phyloP scores from a whole-genome alignment of 2,888 invertebrate species.

The Mayetiola destructor region DNA sequence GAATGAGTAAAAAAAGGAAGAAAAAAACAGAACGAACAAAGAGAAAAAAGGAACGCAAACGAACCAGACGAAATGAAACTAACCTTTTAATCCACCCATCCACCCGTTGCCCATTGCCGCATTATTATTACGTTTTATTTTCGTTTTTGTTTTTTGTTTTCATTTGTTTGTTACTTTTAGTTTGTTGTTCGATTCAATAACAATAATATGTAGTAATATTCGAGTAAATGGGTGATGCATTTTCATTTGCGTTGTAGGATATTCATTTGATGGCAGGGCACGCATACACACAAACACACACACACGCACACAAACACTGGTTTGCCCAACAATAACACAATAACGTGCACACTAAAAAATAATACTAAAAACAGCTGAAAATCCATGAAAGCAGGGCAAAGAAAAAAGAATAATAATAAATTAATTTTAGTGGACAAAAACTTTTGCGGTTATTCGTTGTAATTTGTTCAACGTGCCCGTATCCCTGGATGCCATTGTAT shows the following conservation, averaged over 20 bases:
- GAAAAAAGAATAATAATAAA: slow-evolving; percentile 12
- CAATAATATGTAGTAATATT: too few relatives aligned
- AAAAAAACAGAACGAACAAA: background rate
- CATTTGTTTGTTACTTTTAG: too few relatives aligned
- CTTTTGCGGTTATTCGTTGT: slow-evolving; percentile 7
- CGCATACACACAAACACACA: background rate
- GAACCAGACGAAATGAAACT: slow-evolving; percentile 9
- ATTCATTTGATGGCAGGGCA: too few relatives aligned
- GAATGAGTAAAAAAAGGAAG: too few relatives aligned
- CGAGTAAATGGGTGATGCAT: too few relatives aligned
- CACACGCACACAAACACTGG: background rate
- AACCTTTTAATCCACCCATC: slow-evolving; percentile 13
- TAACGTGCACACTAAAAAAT: slow-evolving; percentile 1
- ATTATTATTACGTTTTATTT: slow-evolving; percentile 7
- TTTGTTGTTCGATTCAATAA: too few relatives aligned
- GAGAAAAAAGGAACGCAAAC: background rate
- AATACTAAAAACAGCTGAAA: slow-evolving; percentile 12
- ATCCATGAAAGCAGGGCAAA: background rate
- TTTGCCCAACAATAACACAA: background rate
- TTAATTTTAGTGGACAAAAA: slow-evolving; percentile 3
- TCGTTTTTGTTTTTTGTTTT: background rate
- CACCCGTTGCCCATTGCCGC: too few relatives aligned
- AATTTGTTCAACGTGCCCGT: too few relatives aligned
- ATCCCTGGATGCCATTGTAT: too few relatives aligned
- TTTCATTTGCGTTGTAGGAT: slow-evolving; percentile 1